phyloP scores from a whole-genome alignment of 2,113 vertebrate species.

The Rhodinocichla rosea region DNA sequence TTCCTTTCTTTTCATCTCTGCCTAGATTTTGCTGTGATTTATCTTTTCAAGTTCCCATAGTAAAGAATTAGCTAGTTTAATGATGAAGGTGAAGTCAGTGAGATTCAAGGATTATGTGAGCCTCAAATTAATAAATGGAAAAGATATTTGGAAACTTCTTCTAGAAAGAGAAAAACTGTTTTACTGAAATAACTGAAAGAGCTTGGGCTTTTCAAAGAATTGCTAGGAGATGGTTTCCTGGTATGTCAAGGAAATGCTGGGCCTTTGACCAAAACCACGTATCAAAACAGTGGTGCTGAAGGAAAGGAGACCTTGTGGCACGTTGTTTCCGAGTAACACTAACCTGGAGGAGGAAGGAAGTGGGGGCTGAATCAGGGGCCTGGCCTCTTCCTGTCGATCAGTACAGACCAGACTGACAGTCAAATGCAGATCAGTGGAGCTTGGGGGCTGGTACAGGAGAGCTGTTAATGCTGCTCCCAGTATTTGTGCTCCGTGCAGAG shows the following conservation, averaged over 20 bases:
- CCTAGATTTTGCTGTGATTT: neutral
- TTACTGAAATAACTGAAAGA: neutral
- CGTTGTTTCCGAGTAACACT: neutral
- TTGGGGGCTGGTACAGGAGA: neutral
- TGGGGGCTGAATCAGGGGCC: neutral
- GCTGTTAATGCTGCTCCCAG: neutral
- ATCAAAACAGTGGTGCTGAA: neutral
- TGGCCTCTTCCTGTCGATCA: neutral
- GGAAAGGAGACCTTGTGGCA: neutral
- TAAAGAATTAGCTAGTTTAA: neutral
- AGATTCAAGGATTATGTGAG: neutral
- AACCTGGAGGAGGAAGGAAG: conserved; percentile 42
- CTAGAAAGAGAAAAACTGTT: neutral
- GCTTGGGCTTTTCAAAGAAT: neutral
- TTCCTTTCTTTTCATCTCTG: neutral
- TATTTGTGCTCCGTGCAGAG: neutral
- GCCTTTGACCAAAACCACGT: neutral
- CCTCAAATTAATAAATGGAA: neutral
- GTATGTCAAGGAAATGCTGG: neutral
- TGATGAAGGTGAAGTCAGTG: neutral
- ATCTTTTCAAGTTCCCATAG: neutral
- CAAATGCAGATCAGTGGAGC: neutral
- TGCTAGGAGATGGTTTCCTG: neutral
- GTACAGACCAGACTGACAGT: neutral
- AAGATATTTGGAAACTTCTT: neutral